Base-by-base conservation (phyloP, 2,797 vertebrate species). In the Numenius phaeopus region DNA sequence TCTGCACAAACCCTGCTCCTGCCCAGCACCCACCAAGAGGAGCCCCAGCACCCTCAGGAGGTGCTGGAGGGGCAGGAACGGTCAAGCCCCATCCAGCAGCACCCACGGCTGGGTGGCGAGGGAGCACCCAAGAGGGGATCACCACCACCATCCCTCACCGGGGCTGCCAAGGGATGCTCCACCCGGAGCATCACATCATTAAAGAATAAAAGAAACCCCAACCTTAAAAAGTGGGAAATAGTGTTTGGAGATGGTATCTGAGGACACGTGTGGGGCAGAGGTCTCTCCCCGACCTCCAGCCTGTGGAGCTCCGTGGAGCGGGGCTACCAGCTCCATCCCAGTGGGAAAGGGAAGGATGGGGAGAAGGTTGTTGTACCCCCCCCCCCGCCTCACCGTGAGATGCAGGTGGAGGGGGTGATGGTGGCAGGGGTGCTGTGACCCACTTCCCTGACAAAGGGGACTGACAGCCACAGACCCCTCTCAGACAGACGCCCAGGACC, bases 371-470 rank as follows among this genome's bases (percentile, higher is more conserved):
- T 30, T 6, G 5, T 19, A 4, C 3, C 23, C 47, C 30, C 44
- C 2, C 3, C 7, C 30, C 20, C 13, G 19, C 44, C 57, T 40
- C 2, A 0, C 4, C 2, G 4, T 18, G 24, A n/a, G 30, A 70
- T 18, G 40, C 8, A 21, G 32, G 62, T 40, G 52, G 55, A 10
- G 70, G 76, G 77, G 79, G 54, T 37, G 71, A 57, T 18, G 58
- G 67, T 40, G 85, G 20, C 78, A 15, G 44, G 30, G 83, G 83
- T 86, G 83, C 72, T 4, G 21, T 90, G 92, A 96, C 92, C 91
- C 97, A 93, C 3, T 92, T 97, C 89, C 58, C 91, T 77, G 59
- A 57, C 42, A 88, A 89, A 83, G 90, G 54, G 39, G 34, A 47
- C 58, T 2, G 6, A 7, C 26, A 29, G 79, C 4, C 80, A 22